Evolutionary conservation across 2,888 invertebrate genomes (phyloP), one percentile per base, ranked within the genome.

Genomic region (Octonoba sinensis): DNA sequence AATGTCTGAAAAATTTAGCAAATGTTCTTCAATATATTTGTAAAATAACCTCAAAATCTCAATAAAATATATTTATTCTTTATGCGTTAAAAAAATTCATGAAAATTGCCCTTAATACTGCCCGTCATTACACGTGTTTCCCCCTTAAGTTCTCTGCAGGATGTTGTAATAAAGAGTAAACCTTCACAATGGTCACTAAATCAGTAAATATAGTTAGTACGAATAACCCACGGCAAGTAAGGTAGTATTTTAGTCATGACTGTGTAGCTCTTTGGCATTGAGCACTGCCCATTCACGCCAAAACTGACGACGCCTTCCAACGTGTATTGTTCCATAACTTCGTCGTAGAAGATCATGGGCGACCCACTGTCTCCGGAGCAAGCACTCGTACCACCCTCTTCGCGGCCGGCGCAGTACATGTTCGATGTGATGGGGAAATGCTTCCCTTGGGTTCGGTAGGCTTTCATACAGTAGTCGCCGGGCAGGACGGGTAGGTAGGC

Each of bases 401-500:
- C 36, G 59, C 56, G 78, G 16, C 85, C 85, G 3, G 72, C 73
- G 27, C 79, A 79, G 60, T 59, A 72, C 72, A 72, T 72, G 20
- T 64, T 69, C 0, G 16, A 56, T 2, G 46, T 20, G 59, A 66
- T 22, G 16, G 6, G 18, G 16, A 62, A 54, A 3, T 18, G n/a
- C 0, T 65, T 20, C 4, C 75, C 76, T 1, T 65, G 51, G 12
- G 69, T 56, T 46, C n/a, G 16, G 56, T 84, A 85, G 6, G 74
- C 83, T 3, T 70, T 60, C 56, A 69, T 60, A 62, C 85, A 85
- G 18, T 78, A 56, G 6, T 60, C 54, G 24, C 49, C 47, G 1
- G 84, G 20, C n/a, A 84, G 85, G 1, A 85, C 76, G 16, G 83
- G 84, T 3, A 85, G 54, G 22, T 62, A 36, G 8, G 82, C 85